Base-by-base conservation (phyloP, 1,140 invertebrate genomes). In the Trachymyrmex cornetzi region DNA sequence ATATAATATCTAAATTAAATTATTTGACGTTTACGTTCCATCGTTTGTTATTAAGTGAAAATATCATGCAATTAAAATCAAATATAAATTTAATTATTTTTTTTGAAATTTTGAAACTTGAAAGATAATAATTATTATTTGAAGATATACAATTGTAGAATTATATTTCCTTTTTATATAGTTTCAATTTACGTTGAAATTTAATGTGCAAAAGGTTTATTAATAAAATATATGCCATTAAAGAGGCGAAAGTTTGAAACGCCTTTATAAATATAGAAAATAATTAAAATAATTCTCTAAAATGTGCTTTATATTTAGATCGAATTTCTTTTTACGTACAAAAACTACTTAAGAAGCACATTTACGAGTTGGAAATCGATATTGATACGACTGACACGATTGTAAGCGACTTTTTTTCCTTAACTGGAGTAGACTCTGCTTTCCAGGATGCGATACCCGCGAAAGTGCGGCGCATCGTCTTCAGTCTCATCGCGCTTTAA, bases 401-500 rank as follows among this genome's bases (percentile, higher is more conserved):
- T 69, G 64, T 11, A 12, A 5, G 27, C 38, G 16, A 64, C 12
- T 19, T 66, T 16, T 55, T 30, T 50, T 3, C 27, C 38, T 24
- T 19, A 24, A 24, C 2, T 5, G 12, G 38, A 50, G 12, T 16
- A 2, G 11, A 3, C 34, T 38, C 3, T 7, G 2, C 27, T 30
- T 30, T 19, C 5, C 66, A 4, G 22, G 38, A 38, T 22, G 4
- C 19, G 14, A 59, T 14, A n/a, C 6, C n/a, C 6, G 64, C n/a
- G 14, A 30, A 64, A 16, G 27, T 3, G 24, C 24, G 24, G 9
- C 5, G 14, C 4, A 24, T 24, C 66, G 24, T 77, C 53, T 53
- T 72, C 34, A 48, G 79, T 69, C 9, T 75, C 75, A 61, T 88
- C 81, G 80, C 55, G 57, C 57, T 72, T 90, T 81, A 85, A 90